Evolutionary conservation across 2,113 vertebrate genomes (phyloP).

Genomic region (Embiotoca jacksoni): DNA sequence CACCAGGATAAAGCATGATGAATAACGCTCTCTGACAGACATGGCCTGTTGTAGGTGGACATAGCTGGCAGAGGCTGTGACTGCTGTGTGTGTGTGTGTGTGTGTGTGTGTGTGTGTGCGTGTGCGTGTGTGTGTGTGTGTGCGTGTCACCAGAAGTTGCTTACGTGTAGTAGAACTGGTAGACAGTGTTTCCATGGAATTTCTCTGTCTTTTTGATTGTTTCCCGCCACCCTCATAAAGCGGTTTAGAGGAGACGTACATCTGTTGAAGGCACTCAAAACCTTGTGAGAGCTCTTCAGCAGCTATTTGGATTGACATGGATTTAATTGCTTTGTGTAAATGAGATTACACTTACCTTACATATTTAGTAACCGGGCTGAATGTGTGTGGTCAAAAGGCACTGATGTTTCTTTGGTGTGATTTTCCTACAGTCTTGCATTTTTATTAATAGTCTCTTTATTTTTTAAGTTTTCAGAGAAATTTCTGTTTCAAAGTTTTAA

Average conservation of each 20-base stretch:
- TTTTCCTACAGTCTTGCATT: not conserved
- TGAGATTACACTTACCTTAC: slow-evolving; percentile 11
- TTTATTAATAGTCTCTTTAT: no score
- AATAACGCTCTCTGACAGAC: slow-evolving; percentile 71
- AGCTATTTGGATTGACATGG: slow-evolving; percentile 55
- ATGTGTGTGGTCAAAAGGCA: not conserved
- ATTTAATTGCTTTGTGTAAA: slow-evolving; percentile 37
- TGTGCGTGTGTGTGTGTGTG: slow-evolving; percentile 17
- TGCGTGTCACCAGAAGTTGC: slow-evolving; percentile 37
- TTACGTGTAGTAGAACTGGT: slow-evolving; percentile 47
- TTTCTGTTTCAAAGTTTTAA: not conserved
- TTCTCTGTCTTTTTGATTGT: slow-evolving; percentile 52
- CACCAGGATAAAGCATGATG: slow-evolving; percentile 59
- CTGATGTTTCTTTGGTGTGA: not conserved
- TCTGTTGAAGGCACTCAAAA: slow-evolving; percentile 42
- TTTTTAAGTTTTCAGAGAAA: not conserved
- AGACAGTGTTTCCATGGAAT: slow-evolving; percentile 44
- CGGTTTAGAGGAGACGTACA: slow-evolving; percentile 27
- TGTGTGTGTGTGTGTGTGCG: not conserved
- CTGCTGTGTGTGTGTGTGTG: slow-evolving; percentile 35
- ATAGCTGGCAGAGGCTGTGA: slow-evolving; percentile 53
- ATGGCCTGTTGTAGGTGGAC: slow-evolving; percentile 68
- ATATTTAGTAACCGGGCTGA: slow-evolving; percentile 1
- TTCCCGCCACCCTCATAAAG: slow-evolving; percentile 47
- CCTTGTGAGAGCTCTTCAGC: slow-evolving; percentile 20